Percentiles rank a stretch among this genome's conserved stretches.
phyloP scores from a whole-genome alignment of 2,888 invertebrate species.

The Slavum lentiscoides region DNA sequence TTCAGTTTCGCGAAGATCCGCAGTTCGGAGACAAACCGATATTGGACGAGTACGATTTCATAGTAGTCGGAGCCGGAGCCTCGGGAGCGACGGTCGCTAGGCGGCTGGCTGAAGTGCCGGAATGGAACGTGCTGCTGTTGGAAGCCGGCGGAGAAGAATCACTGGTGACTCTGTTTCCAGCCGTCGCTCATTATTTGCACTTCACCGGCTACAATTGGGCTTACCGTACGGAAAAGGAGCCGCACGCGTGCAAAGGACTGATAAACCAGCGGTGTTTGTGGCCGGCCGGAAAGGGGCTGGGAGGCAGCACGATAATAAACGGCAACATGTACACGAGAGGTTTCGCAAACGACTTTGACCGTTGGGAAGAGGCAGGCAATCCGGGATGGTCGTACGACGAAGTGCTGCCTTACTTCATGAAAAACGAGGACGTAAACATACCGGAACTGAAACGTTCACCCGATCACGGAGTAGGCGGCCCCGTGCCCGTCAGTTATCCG shows the following conservation, averaged over 20 bases:
- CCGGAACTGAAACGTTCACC: slow-evolving; percentile 55
- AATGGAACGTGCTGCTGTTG: slow-evolving; percentile 68
- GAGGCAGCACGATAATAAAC: slow-evolving; percentile 57
- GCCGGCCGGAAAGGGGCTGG: slow-evolving; percentile 73
- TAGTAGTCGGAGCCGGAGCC: slow-evolving; percentile 58
- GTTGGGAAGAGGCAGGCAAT: slow-evolving; percentile 56
- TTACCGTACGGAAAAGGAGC: slow-evolving; percentile 70
- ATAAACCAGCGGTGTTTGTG: slow-evolving; percentile 69
- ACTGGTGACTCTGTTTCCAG: slow-evolving; percentile 66
- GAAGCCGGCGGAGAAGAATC: slow-evolving; percentile 68
- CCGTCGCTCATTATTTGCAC: slow-evolving; percentile 65
- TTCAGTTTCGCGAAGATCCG: slow-evolving; percentile 50
- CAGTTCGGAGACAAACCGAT: slow-evolving; percentile 46
- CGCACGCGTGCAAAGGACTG: slow-evolving; percentile 66
- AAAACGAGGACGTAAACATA: slow-evolving; percentile 56
- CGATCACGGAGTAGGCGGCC: slow-evolving; percentile 46
- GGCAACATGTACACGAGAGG: slow-evolving; percentile 57
- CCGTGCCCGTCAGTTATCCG: slow-evolving; percentile 38
- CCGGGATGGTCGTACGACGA: slow-evolving; percentile 57
- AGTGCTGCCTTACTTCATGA: slow-evolving; percentile 56
- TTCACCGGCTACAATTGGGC: slow-evolving; percentile 72
- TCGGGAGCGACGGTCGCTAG: slow-evolving; percentile 74
- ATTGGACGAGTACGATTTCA: slow-evolving; percentile 54
- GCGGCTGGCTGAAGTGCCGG: slow-evolving; percentile 68
- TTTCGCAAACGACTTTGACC: slow-evolving; percentile 56